Conservation (phyloP, 1,140 invertebrate species). For the Palaemon carinicauda region DNA sequence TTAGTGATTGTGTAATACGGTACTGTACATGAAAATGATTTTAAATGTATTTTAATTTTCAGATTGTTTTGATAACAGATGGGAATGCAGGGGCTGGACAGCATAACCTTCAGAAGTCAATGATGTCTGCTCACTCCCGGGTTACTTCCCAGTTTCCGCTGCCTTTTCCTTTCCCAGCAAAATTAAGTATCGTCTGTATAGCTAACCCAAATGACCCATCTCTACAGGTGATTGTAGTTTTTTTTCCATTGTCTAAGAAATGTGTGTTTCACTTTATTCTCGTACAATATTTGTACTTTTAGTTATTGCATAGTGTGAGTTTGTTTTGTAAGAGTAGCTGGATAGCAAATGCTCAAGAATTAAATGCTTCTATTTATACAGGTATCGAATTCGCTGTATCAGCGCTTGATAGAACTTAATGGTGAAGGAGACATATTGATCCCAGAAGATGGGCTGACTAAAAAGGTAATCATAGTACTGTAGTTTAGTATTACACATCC, state of each 20-base stretch:
- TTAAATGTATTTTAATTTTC: background rate
- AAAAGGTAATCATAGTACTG: slow-evolving; percentile 14
- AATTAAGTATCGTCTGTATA: slow-evolving; percentile 79
- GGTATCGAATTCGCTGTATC: slow-evolving; percentile 65
- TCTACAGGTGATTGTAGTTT: slow-evolving; percentile 62
- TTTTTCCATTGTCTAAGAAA: background rate
- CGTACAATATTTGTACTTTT: background rate
- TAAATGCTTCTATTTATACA: slow-evolving; percentile 16
- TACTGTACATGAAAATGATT: background rate
- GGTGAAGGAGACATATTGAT: slow-evolving; percentile 73
- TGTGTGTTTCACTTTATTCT: background rate
- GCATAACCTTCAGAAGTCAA: slow-evolving; percentile 34
- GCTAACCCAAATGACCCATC: slow-evolving; percentile 64
- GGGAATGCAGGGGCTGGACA: slow-evolving; percentile 55
- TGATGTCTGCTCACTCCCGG: slow-evolving; percentile 51
- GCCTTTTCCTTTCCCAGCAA: slow-evolving; percentile 82
- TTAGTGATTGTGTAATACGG: too few relatives aligned
- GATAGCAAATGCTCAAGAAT: background rate
- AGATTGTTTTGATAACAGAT: slow-evolving; percentile 57
- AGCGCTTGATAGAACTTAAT: slow-evolving; percentile 70
- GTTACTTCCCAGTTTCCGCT: slow-evolving; percentile 69
- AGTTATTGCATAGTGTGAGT: background rate
- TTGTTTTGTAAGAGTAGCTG: background rate
- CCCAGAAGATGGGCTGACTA: slow-evolving; percentile 68
- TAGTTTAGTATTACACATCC: too few relatives aligned